phyloP scores from a whole-genome alignment of 2,888 invertebrate species.

The Conchocele bisecta region DNA sequence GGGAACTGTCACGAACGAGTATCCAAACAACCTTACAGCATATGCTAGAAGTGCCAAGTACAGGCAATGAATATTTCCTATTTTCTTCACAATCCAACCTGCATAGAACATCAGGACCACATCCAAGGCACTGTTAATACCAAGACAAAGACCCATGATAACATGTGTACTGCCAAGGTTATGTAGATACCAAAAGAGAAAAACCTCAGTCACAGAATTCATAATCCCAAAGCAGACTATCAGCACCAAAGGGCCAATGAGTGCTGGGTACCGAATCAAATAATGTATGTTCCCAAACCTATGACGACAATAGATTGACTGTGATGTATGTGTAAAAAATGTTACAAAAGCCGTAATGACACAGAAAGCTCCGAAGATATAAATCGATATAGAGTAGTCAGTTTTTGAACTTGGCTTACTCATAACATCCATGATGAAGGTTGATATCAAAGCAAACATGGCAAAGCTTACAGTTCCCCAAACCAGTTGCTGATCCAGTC shows the following conservation, averaged over 20 bases:
- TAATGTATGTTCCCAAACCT: conserved; percentile 89
- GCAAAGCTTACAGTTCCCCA: no score
- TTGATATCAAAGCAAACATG: no score
- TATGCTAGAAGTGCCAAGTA: conserved; percentile 91
- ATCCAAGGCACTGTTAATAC: conserved; percentile 73
- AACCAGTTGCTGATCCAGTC: no score
- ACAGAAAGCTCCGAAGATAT: conserved; percentile 86
- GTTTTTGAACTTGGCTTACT: no score
- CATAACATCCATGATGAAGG: no score
- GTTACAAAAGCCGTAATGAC: conserved; percentile 89
- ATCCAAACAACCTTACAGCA: conserved; percentile 91
- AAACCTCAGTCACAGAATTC: conserved; percentile 95
- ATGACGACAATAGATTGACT: conserved; percentile 62
- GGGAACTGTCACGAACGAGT: conserved; percentile 90
- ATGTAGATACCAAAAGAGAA: conserved; percentile 91
- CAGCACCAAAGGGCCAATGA: conserved; percentile 91
- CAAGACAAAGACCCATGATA: conserved; percentile 74
- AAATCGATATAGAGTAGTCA: conserved; percentile 74
- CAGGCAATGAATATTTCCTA: conserved; percentile 91
- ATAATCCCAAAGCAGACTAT: conserved; percentile 92
- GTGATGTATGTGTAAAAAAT: conserved; percentile 67
- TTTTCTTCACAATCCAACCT: conserved; percentile 90
- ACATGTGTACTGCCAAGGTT: conserved; percentile 67
- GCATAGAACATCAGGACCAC: conserved; percentile 87
- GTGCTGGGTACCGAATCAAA: conserved; percentile 90